A percentile compares a stretch with the other conserved stretches of the same genome.
These are phyloP conservation scores for Eustalomyia histrio DNA, from an alignment of 2,888 invertebrate species.

Conservation along the genomic window DNA sequence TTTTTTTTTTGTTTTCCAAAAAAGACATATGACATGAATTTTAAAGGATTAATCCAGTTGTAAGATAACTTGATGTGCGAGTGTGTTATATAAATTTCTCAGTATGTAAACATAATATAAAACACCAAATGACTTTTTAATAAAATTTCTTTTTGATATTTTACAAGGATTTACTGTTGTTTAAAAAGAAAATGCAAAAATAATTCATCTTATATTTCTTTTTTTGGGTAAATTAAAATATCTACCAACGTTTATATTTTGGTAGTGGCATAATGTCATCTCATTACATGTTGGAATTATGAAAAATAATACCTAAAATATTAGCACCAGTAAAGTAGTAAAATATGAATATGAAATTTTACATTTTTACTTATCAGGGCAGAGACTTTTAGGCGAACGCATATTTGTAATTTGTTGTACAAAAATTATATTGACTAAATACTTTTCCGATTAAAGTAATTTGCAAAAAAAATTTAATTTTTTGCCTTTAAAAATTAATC, in stretches of 20 bases:
- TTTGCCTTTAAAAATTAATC: no score
- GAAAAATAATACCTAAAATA: slow-evolving; percentile 37
- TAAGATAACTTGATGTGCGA: slow-evolving; percentile 45
- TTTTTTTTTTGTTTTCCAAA: not conserved
- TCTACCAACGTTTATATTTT: not conserved
- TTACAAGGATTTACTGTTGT: slow-evolving; percentile 43
- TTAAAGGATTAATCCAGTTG: slow-evolving; percentile 49
- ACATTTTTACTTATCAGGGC: no score
- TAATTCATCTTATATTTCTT: slow-evolving; percentile 47
- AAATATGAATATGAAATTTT: no score
- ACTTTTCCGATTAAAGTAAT: no score
- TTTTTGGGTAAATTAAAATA: slow-evolving; percentile 2
- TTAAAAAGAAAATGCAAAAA: slow-evolving; percentile 34
- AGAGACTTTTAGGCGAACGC: no score
- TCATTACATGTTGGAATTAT: slow-evolving; percentile 28
- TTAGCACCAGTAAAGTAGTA: no score
- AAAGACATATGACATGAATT: slow-evolving; percentile 55
- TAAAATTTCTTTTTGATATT: slow-evolving; percentile 49
- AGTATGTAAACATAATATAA: no score
- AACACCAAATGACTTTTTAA: slow-evolving; percentile 4
- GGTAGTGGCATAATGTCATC: slow-evolving; percentile 16
- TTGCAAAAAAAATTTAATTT: no score
- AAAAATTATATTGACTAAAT: no score
- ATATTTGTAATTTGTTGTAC: no score
- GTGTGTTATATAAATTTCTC: not conserved